phyloP scores from a whole-genome alignment of 2,888 invertebrate genomes.

The Prosapia bicincta region DNA sequence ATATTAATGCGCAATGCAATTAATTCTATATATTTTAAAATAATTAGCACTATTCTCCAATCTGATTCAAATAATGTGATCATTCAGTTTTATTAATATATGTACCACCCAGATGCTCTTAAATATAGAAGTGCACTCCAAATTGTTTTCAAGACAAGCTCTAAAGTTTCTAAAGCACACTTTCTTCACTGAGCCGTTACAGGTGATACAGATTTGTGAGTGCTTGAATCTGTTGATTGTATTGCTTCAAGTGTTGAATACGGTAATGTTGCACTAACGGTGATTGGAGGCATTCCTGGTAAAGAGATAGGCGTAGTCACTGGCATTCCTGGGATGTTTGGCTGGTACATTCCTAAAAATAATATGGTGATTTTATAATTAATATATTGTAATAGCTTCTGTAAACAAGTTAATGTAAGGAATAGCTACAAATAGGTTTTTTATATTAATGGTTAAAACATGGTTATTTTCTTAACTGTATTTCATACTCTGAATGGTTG shows the following conservation, averaged over 20 bases:
- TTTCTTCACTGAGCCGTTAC: slow-evolving; percentile 34
- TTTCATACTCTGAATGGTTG: too few species aligned
- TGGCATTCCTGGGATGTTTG: slow-evolving; percentile 42
- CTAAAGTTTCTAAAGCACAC: background rate
- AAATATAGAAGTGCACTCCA: background rate
- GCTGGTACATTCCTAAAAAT: background rate
- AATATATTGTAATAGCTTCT: too few species aligned
- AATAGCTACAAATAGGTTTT: too few species aligned
- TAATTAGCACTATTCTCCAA: too few species aligned
- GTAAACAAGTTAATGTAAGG: too few species aligned
- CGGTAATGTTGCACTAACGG: slow-evolving; percentile 68
- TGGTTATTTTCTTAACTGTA: too few species aligned
- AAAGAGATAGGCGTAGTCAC: slow-evolving; percentile 67
- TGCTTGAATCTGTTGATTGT: slow-evolving; percentile 32
- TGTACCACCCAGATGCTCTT: background rate
- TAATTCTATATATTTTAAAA: background rate
- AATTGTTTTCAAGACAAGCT: background rate
- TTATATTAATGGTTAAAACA: too few species aligned
- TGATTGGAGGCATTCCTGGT: slow-evolving; percentile 77
- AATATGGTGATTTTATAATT: too few species aligned
- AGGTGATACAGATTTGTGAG: slow-evolving; percentile 28
- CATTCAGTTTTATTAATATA: background rate
- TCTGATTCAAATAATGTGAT: background rate
- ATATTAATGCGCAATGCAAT: background rate
- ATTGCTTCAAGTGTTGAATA: slow-evolving; percentile 56